These are phyloP conservation scores for Lissocephala sabroskyi DNA, from an alignment of 2,888 invertebrate species.

Conservation along the genomic window DNA sequence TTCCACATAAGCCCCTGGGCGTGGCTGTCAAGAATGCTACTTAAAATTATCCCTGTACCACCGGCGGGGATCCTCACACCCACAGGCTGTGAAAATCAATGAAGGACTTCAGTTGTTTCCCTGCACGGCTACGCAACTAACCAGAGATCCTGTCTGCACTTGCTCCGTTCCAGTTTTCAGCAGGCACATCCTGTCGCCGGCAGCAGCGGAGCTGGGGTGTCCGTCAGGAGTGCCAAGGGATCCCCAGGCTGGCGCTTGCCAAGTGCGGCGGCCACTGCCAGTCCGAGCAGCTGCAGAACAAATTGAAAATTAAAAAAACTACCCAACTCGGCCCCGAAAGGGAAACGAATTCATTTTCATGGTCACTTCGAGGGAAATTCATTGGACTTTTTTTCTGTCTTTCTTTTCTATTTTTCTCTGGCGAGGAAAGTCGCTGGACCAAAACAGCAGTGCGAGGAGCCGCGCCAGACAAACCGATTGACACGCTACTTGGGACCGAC, in stretches of 20 bases:
- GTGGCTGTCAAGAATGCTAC: too few species aligned
- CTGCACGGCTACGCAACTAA: too few species aligned
- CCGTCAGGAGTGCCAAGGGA: conserved; percentile 7
- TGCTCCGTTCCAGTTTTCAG: conserved; percentile 39
- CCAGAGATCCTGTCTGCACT: conserved; percentile 42
- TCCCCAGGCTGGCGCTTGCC: conserved; percentile 22
- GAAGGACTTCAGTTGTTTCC: too few species aligned
- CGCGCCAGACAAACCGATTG: conserved; percentile 31
- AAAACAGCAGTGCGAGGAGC: neutral
- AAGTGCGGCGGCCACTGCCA: neutral
- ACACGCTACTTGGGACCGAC: conserved; percentile 21
- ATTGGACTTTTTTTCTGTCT: conserved; percentile 26
- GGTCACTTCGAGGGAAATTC: conserved; percentile 60
- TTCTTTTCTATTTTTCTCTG: neutral
- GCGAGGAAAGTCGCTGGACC: neutral
- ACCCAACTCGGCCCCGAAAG: neutral
- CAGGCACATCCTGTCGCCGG: conserved; percentile 36
- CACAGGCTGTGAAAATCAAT: conserved; percentile 6
- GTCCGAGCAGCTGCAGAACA: conserved; percentile 42
- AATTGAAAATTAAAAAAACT: conserved; percentile 38
- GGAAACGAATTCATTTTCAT: conserved; percentile 60
- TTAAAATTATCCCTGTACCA: conserved; percentile 20
- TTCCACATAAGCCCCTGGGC: conserved; percentile 10
- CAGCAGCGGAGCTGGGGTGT: conserved; percentile 9
- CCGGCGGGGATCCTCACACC: too few species aligned